Conservation (phyloP, 2,888 invertebrate species). For the Polymixis flavicincta region DNA sequence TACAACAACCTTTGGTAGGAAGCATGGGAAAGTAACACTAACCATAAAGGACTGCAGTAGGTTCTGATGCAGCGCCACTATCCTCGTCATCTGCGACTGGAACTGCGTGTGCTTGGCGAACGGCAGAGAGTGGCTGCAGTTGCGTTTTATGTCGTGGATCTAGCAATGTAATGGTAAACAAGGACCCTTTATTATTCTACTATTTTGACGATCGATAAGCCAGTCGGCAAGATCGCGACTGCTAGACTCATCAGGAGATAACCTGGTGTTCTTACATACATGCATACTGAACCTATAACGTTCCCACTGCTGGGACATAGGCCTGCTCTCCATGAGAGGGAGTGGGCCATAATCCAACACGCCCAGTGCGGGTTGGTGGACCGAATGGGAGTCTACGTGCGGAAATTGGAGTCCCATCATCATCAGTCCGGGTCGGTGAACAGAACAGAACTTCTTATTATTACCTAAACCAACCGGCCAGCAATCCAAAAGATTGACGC, state of each 20-base stretch:
- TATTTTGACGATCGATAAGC: background rate
- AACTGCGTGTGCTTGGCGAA: constrained; percentile 83
- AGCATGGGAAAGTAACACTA: background rate
- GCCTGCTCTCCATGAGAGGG: too few relatives aligned
- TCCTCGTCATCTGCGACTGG: constrained; percentile 80
- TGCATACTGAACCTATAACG: too few relatives aligned
- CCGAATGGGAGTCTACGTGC: too few relatives aligned
- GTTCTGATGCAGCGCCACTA: constrained; percentile 80
- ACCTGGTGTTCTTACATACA: background rate
- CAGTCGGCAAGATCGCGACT: background rate
- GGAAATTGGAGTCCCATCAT: too few relatives aligned
- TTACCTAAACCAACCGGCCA: background rate
- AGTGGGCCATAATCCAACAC: too few relatives aligned
- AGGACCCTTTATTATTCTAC: background rate
- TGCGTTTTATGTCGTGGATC: constrained; percentile 81
- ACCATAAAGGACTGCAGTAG: constrained; percentile 81
- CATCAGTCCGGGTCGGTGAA: too few relatives aligned
- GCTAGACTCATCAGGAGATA: background rate
- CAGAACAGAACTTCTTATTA: background rate
- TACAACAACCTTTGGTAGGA: background rate
- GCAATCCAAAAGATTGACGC: background rate
- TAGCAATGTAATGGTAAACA: constrained; percentile 50
- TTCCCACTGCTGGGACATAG: too few relatives aligned
- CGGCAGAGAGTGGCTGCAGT: constrained; percentile 75
- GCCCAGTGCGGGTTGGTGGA: too few relatives aligned